These are phyloP conservation scores for Benitochromis conjunctus DNA, from an alignment of 2,113 vertebrate species.

Conservation along the genomic window DNA sequence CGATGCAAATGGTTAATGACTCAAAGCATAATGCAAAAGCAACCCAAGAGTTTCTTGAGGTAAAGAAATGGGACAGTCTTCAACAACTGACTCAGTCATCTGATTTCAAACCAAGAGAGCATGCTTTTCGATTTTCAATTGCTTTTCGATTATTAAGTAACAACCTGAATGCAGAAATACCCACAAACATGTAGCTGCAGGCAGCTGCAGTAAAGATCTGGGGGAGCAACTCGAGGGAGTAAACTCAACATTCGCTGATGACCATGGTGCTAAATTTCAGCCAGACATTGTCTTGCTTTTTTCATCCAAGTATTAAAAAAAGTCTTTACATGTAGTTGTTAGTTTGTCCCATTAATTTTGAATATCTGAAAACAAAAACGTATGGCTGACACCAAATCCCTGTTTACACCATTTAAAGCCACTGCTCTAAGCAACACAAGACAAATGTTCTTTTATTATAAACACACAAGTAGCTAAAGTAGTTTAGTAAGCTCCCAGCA, in stretches of 20 bases:
- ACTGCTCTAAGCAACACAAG: background rate
- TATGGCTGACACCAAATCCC: background rate
- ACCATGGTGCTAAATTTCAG: background rate
- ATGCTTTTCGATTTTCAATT: background rate
- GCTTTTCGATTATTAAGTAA: background rate
- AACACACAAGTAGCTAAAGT: background rate
- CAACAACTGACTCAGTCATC: background rate
- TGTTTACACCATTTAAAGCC: background rate
- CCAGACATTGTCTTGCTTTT: background rate
- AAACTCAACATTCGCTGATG: background rate
- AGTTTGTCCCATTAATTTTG: background rate
- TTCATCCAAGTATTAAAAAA: background rate
- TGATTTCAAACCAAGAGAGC: background rate
- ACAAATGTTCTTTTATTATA: background rate
- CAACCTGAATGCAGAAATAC: background rate
- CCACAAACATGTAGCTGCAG: background rate
- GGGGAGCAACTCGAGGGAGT: background rate
- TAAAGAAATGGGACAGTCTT: rapidly evolving
- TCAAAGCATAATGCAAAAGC: background rate
- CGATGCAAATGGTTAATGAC: background rate
- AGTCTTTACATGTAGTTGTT: background rate
- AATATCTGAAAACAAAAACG: background rate
- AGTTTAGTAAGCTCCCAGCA: slow-evolving; percentile 35
- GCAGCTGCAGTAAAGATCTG: background rate
- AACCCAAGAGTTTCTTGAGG: too few relatives aligned